A percentile compares a stretch with the other conserved stretches of the same genome.
Conservation (phyloP, 2,797 vertebrate species). For the Sparidentex hasta region DNA sequence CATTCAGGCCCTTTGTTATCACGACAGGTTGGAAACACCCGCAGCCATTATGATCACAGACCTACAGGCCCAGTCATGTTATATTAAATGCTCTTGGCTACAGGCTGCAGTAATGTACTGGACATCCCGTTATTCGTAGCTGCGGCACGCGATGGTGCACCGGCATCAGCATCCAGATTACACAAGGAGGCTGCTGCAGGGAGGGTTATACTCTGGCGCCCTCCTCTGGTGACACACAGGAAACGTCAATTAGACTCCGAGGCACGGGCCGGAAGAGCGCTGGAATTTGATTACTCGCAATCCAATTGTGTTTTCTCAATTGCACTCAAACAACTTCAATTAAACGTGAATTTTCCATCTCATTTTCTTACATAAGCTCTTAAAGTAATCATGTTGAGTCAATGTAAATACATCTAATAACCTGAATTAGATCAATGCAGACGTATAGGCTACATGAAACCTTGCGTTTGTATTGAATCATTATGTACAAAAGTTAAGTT, state of each 20-base stretch:
- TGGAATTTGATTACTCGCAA: conserved; percentile 7
- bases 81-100: neutral
- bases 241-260: neutral
- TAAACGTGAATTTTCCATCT: too few relatives aligned
- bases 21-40: neutral
- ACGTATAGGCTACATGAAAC: too few relatives aligned
- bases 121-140: conserved; percentile 8
- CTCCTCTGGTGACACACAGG: conserved; percentile 13
- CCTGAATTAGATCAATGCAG: too few relatives aligned
- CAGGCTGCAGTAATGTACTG: neutral
- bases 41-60: neutral
- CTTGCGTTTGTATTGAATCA: too few relatives aligned
- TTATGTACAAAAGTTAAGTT: too few relatives aligned
- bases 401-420: too few relatives aligned
- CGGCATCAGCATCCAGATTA: conserved; percentile 23
- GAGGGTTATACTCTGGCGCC: conserved; percentile 32
- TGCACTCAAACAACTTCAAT: too few relatives aligned
- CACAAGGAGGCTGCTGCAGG: neutral
- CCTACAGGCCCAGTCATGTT: neutral
- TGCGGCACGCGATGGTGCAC: conserved; percentile 46
- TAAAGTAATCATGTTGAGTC: too few relatives aligned
- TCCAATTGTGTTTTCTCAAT: neutral
- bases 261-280: neutral
- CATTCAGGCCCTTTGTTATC: neutral
- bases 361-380: too few relatives aligned